A percentile compares a stretch with the other conserved stretches of the same genome.
Evolutionary conservation across 2,113 vertebrate species (phyloP).

Genomic region (Lamprotornis superbus): DNA sequence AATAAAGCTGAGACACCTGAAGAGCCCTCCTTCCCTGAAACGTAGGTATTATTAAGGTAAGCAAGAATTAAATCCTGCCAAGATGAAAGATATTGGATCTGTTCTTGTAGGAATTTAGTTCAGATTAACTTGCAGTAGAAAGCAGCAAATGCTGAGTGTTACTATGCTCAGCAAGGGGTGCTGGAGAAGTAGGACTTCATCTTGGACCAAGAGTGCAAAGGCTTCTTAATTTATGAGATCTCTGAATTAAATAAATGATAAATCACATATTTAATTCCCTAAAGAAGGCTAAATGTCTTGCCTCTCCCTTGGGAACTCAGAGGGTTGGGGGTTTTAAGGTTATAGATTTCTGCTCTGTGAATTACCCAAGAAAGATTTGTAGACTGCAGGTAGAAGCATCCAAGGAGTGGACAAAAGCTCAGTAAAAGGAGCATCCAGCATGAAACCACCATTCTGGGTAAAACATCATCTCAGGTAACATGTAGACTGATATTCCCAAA

Average conservation of each 20-base stretch:
- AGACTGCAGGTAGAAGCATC: not conserved
- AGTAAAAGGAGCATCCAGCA: not conserved
- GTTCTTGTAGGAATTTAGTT: not conserved
- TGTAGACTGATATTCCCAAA: not conserved
- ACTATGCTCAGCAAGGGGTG: not conserved
- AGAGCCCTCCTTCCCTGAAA: not conserved
- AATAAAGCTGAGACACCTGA: not conserved
- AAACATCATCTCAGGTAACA: not conserved
- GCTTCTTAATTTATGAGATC: not conserved
- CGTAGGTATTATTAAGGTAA: not conserved
- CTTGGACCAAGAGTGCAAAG: not conserved
- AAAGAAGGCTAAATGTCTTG: not conserved
- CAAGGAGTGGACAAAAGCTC: not conserved
- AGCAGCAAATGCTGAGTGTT: not conserved
- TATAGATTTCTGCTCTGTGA: not conserved
- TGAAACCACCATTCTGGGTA: not conserved
- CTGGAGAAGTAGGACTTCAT: not conserved
- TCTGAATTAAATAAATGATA: not conserved
- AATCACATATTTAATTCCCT: not conserved
- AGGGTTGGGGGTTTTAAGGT: not conserved
- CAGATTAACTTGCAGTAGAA: not conserved
- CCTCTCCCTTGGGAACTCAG: not conserved
- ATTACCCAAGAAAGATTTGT: not conserved
- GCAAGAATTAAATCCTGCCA: not conserved
- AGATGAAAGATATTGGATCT: not conserved